Evolutionary conservation across 2,113 vertebrate genomes (phyloP).

Genomic region (Xenopus borealis): DNA sequence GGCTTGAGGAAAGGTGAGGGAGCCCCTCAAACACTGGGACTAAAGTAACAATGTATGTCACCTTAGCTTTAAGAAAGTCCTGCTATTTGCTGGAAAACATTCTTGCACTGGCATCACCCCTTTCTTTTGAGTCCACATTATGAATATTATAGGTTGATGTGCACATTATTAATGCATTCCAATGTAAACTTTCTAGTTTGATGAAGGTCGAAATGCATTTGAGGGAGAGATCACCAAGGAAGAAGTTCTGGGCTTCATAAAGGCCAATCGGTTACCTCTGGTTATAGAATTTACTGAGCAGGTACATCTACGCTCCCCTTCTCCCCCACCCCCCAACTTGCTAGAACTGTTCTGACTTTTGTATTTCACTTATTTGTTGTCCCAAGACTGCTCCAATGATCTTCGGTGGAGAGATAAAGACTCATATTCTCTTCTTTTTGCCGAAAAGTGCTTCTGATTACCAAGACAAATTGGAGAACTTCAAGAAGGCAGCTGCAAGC

Average conservation of each 20-base stretch:
- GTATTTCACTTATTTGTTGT: not conserved
- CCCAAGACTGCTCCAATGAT: constrained; percentile 93
- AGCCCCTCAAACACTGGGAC: too few relatives aligned
- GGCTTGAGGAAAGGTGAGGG: too few relatives aligned
- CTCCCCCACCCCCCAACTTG: not conserved
- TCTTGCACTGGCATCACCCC: not conserved
- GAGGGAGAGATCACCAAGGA: constrained; percentile 88
- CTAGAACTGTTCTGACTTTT: too few relatives aligned
- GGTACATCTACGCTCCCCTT: too few relatives aligned
- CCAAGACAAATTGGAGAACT: constrained; percentile 83
- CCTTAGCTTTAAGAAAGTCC: too few relatives aligned
- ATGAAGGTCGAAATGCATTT: constrained; percentile 89
- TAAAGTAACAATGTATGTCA: too few relatives aligned
- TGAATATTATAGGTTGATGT: too few relatives aligned
- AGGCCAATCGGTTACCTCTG: constrained; percentile 88
- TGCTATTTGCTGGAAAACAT: not conserved
- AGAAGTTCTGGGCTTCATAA: constrained; percentile 82
- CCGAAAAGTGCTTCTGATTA: constrained; percentile 84
- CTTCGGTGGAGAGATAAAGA: constrained; percentile 98
- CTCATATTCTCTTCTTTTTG: constrained; percentile 91
- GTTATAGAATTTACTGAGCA: constrained; percentile 98
- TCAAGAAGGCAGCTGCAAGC: constrained; percentile 81
- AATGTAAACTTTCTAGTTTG: constrained; percentile 71
- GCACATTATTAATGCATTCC: not conserved
- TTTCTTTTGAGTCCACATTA: not conserved